Conservation (phyloP, 2,113 vertebrate genomes). For the Athene cunicularia region DNA sequence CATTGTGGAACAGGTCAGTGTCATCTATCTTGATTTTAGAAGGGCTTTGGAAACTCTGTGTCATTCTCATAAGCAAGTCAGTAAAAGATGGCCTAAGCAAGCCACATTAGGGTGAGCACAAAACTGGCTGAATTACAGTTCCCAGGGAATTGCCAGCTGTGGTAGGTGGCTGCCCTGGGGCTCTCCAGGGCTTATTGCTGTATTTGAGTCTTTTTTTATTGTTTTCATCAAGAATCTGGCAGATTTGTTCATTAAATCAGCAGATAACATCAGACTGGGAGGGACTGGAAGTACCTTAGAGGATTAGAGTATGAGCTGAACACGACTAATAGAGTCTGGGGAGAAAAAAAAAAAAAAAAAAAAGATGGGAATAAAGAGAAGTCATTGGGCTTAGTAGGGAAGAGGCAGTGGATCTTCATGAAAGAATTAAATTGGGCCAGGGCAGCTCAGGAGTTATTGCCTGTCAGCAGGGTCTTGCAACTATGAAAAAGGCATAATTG, state of each 20-base stretch:
- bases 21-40: neutral
- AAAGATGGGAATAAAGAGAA: neutral
- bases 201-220: neutral
- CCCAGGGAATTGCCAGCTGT: constrained; percentile 5
- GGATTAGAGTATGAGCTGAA: neutral
- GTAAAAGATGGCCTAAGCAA: neutral
- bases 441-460: neutral
- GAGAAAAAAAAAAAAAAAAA: no score
- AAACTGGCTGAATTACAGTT: neutral
- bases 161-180: constrained; percentile 44
- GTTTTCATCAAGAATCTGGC: constrained; percentile 9
- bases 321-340: neutral
- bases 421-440: neutral
- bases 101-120: neutral
- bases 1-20: neutral
- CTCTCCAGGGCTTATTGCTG: neutral
- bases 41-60: neutral
- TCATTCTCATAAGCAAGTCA: neutral
- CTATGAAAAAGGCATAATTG: neutral
- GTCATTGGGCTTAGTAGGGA: neutral
- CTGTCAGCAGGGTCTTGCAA: neutral
- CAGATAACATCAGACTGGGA: constrained; percentile 38
- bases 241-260: constrained; percentile 20
- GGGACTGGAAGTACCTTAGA: neutral
- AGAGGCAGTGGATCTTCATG: neutral